phyloP scores from a whole-genome alignment of 2,888 invertebrate species.

The Stenurella melanura region DNA sequence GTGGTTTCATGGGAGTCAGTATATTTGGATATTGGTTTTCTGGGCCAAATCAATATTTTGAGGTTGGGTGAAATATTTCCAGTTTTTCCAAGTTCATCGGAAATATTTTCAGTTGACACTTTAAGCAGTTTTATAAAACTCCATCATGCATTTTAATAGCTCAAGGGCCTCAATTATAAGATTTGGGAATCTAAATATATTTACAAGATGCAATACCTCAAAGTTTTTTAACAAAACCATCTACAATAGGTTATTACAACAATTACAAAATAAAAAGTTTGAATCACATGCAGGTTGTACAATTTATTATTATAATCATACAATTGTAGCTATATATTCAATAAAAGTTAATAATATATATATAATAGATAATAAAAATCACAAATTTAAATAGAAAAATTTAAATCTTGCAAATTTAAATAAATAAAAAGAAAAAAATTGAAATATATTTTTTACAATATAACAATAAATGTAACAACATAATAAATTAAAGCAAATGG shows the following conservation, averaged over 20 bases:
- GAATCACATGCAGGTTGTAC: constrained; percentile 24
- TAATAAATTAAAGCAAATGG: constrained; percentile 19
- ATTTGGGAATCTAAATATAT: neutral
- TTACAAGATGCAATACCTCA: neutral
- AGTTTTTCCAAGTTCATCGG: no score
- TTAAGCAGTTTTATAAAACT: no score
- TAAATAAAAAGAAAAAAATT: no score
- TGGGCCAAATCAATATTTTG: no score
- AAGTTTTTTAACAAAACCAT: neutral
- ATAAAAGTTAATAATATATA: neutral
- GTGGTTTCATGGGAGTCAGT: no score
- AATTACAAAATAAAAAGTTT: constrained; percentile 37
- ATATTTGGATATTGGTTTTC: no score
- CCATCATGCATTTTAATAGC: no score
- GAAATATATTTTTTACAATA: neutral
- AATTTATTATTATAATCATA: constrained; percentile 28
- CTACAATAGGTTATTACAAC: constrained; percentile 12
- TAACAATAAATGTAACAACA: neutral
- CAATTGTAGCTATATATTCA: neutral
- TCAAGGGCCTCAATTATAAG: no score
- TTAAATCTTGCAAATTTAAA: neutral
- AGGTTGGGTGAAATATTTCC: no score
- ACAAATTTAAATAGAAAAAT: neutral
- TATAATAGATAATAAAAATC: constrained; percentile 1
- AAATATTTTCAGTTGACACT: no score